A percentile compares a stretch with the other conserved stretches of the same genome.
Conservation (phyloP, 37 sponge, comb jelly and placozoan species). For the Cladorhizidae sp. region DNA sequence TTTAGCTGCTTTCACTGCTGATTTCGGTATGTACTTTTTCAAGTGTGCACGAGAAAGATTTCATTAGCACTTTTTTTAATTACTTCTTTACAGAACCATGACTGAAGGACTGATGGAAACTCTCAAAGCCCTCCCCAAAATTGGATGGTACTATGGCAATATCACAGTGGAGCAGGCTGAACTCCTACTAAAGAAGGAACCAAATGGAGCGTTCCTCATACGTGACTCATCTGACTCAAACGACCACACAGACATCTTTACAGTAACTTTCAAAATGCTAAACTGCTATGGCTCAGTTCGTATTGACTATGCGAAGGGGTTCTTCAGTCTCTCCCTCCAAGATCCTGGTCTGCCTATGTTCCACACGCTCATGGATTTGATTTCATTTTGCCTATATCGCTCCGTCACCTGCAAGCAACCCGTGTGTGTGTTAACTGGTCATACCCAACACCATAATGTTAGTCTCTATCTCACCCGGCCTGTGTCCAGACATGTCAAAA, state of each 20-base stretch:
- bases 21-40: no score
- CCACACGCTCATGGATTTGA: conserved; percentile 45
- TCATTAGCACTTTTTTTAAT: no score
- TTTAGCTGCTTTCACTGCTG: no score
- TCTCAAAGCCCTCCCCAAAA: conserved; percentile 18
- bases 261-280: conserved; percentile 73
- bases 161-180: conserved; percentile 63
- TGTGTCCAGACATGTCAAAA: conserved; percentile 33
- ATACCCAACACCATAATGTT: conserved; percentile 20
- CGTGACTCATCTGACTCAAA: conserved; percentile 56
- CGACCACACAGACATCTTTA: conserved; percentile 34
- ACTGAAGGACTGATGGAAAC: conserved; percentile 47
- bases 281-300: conserved; percentile 64
- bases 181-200: conserved; percentile 52
- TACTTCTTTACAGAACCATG: no score
- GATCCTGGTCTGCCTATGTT: conserved; percentile 70
- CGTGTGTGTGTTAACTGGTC: conserved; percentile 65
- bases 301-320: conserved; percentile 76
- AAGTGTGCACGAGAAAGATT: no score
- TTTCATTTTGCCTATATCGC: conserved; percentile 39
- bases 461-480: conserved; percentile 64
- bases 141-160: conserved; percentile 73
- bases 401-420: conserved; percentile 42
- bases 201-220: conserved; percentile 77
- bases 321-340: conserved; percentile 54